These are phyloP conservation scores for Nansenia antarctica DNA, from an alignment of 2,113 vertebrate species.

Conservation along the genomic window DNA sequence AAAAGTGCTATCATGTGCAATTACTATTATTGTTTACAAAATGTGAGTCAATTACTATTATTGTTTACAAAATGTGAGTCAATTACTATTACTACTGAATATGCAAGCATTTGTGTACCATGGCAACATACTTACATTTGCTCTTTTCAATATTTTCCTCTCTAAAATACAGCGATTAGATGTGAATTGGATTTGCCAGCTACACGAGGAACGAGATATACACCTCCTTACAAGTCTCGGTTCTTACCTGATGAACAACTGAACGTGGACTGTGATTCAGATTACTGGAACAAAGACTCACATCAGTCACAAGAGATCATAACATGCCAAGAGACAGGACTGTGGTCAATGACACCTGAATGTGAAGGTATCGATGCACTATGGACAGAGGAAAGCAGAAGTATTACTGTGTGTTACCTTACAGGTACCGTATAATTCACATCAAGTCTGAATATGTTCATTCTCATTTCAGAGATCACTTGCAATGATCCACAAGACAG, in stretches of 20 bases:
- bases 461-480: constrained; percentile 36
- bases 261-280: constrained; percentile 19
- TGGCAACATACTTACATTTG: background rate
- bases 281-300: fast-evolving
- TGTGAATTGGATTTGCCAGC: constrained; percentile 17
- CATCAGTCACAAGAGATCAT: fast-evolving
- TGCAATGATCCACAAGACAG: fast-evolving
- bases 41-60: background rate
- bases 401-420: background rate
- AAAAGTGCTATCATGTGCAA: too few species aligned
- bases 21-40: too few species aligned
- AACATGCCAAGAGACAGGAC: background rate
- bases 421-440: background rate
- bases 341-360: constrained; percentile 15
- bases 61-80: constrained; percentile 47
- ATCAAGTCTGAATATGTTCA: background rate
- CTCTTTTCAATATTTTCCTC: background rate
- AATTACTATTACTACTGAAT: too few species aligned
- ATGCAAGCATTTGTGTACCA: background rate
- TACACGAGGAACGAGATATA: background rate
- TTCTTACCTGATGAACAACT: constrained; percentile 35
- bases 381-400: too few species aligned
- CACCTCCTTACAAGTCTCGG: background rate
- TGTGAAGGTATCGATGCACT: constrained; percentile 64
- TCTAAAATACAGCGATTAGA: constrained; percentile 23